Base-by-base conservation (phyloP, 2,797 vertebrate genomes). In the Sebastes aleutianus region DNA sequence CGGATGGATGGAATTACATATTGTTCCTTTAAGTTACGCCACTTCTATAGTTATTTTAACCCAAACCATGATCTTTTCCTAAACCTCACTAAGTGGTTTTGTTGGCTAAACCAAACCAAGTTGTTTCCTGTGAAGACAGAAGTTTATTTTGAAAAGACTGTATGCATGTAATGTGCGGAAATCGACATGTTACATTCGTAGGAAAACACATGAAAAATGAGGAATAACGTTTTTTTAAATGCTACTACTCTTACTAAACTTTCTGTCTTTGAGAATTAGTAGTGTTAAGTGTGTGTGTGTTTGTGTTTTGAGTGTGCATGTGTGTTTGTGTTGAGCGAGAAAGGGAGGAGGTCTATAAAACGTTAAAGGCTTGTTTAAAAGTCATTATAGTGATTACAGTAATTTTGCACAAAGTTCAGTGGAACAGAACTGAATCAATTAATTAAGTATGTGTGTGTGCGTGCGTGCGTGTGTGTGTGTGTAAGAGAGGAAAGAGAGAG, bases 381-480 rank as follows among this genome's bases (percentile, higher is more conserved):
- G 72, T 68, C 67, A 88, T 86, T 87, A 85, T 18, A 47, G 68
- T 82, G 61, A 86, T 86, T 81, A 86, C 22, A 76, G 82, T 83
- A 50, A 87, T 87, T 80, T 4, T 8, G 31, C 10, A 4, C 22
- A 79, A 61, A 62, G 32, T 78, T 80, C 70, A 84, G 8, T 76
- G 68, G 57, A 70, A 43, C 43, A 73, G 14, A 88, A 78, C 56
- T 43, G 4, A 80, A 67, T 88, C 57, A 83, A 81, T 83, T 69
- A 50, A 74, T 70, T 65, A 7, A 27, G 53, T 79, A 20, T 80
- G 59, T 70, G 54, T 72, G 56, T 70, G 58, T 24, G 36, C 56
- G 67, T 62, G 59, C 34, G 26, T 22, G 72, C 43, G 31, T 32
- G 70, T 74, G 63, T 22, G 68, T 31, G 72, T 24, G 34, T 26